phyloP scores from a whole-genome alignment of 2,888 invertebrate species.

The Tinea pellionella region DNA sequence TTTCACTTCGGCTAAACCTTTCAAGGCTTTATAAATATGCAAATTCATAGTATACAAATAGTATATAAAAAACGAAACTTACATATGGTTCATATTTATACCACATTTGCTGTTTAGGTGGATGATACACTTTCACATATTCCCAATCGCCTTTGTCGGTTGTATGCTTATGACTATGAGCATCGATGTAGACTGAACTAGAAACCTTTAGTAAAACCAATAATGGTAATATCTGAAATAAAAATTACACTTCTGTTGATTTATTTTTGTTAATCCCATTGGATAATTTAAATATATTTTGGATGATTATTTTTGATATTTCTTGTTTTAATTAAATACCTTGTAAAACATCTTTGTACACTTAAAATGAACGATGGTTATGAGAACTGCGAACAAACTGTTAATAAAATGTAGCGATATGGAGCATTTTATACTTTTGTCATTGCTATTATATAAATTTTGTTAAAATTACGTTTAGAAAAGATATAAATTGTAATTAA shows the following conservation, averaged over 20 bases:
- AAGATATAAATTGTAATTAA: slow-evolving; percentile 12
- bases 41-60: neutral
- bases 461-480: slow-evolving; percentile 11
- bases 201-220: neutral
- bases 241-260: no score
- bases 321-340: no score
- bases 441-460: slow-evolving; percentile 47
- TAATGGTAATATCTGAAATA: neutral
- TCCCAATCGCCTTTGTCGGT: slow-evolving; percentile 34
- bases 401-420: slow-evolving; percentile 38
- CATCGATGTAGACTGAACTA: neutral
- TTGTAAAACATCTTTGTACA: slow-evolving; percentile 39
- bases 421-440: slow-evolving; percentile 57
- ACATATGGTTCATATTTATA: slow-evolving; percentile 15
- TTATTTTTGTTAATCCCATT: no score
- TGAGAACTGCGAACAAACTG: slow-evolving; percentile 51
- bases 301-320: no score
- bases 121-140: slow-evolving; percentile 41
- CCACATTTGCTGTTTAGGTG: slow-evolving; percentile 30
- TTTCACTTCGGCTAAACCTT: no score
- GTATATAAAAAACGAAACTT: slow-evolving; percentile 17
- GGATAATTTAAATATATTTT: no score
- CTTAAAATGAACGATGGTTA: slow-evolving; percentile 47
- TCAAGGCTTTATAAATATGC: no score
- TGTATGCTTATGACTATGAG: neutral